Percentiles rank a stretch among this genome's conserved stretches.
phyloP scores from a whole-genome alignment of 1,140 invertebrate species.

The Colletes latitarsis region DNA sequence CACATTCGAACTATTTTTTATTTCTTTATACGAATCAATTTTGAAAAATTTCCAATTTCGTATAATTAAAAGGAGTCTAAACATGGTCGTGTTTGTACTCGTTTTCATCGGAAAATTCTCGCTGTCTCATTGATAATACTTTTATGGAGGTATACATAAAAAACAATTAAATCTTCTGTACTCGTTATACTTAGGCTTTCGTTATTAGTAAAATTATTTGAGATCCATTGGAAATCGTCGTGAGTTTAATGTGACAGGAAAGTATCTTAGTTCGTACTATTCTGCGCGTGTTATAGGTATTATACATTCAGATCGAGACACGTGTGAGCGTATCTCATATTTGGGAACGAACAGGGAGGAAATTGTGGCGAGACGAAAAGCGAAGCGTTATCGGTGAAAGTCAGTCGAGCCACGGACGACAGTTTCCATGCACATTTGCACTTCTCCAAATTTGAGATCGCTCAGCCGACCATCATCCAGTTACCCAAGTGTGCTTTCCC shows the following conservation, averaged over 20 bases:
- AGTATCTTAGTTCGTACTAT: not conserved
- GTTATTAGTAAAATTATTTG: not conserved
- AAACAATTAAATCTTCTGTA: not conserved
- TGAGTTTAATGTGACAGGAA: no score
- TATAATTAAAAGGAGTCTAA: no score
- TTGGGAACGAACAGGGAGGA: not conserved
- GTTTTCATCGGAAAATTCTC: no score
- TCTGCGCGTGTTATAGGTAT: not conserved
- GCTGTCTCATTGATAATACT: no score
- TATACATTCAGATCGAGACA: not conserved
- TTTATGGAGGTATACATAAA: no score
- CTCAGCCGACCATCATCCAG: not conserved
- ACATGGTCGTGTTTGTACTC: no score
- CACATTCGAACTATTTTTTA: no score
- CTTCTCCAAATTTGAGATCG: constrained; percentile 2
- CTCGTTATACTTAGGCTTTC: not conserved
- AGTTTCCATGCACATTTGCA: constrained; percentile 13
- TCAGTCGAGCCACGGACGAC: constrained; percentile 35
- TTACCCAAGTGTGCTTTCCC: constrained; percentile 10
- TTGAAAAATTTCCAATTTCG: no score
- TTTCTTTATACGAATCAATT: no score
- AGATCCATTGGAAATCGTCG: not conserved
- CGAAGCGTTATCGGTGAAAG: constrained; percentile 62
- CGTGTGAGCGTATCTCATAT: not conserved
- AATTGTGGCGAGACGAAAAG: constrained; percentile 1